Conservation (phyloP, 2,797 vertebrate genomes). For the Mareca penelope region DNA sequence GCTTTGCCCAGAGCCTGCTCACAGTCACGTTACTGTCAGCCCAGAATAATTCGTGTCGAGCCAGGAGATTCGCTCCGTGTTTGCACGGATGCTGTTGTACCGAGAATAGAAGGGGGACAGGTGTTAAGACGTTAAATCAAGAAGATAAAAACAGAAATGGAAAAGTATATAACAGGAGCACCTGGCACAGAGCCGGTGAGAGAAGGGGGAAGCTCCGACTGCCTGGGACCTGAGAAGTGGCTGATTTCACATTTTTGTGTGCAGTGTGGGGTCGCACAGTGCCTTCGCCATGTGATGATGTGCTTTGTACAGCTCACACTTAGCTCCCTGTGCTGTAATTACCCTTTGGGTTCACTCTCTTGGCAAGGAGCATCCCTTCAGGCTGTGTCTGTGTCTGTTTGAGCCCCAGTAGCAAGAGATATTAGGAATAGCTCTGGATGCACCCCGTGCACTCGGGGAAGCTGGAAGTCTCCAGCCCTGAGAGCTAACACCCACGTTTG, state of each 20-base stretch:
- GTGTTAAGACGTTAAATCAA: slow-evolving; percentile 23
- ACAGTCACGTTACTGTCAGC: neutral
- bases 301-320: neutral
- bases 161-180: neutral
- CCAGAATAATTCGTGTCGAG: slow-evolving; percentile 13
- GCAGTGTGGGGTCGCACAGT: neutral
- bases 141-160: neutral
- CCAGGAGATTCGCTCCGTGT: neutral
- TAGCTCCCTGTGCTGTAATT: neutral
- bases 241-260: neutral
- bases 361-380: neutral
- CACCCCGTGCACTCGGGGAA: neutral
- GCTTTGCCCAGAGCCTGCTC: neutral
- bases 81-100: neutral
- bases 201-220: neutral
- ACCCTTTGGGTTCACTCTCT: neutral
- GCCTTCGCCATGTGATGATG: neutral
- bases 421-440: neutral
- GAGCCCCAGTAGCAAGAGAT: neutral
- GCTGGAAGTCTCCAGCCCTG: neutral
- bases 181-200: neutral
- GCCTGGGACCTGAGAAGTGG: neutral
- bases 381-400: neutral
- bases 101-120: neutral
- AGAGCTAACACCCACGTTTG: neutral